Evolutionary conservation across 2,888 invertebrate species (phyloP), one percentile per base, ranked within the genome.

Genomic region (Perdita meconis): DNA sequence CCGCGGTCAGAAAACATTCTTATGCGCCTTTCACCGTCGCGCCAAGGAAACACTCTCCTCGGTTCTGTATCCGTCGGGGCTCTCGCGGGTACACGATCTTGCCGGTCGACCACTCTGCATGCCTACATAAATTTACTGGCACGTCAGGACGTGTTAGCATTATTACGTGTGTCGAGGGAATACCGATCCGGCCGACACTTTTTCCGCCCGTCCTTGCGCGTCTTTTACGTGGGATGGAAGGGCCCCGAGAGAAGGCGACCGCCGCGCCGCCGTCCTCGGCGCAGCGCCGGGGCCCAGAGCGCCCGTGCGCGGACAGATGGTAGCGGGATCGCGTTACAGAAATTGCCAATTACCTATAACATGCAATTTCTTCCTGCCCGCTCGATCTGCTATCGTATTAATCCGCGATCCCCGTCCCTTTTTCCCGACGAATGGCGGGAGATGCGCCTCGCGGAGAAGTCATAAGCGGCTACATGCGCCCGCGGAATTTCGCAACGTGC

Each of bases 291-390:
- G 56, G 24, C 16, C n/a, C 60, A 47, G 47, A 51, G 61, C 63
- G 6, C 77, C 71, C 70, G 68, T 55, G 68, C 82, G 83, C 82
- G 81, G 84, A 85, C 83, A 82, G 86, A 85, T 86, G 82, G 86
- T 83, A 86, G 84, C 83, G 81, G 80, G 82, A 86, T 88, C 86
- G 84, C 84, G 87, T 88, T 89, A 86, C 87, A 89, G 87, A 89
- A 89, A 90, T 90, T 90, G 88, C 89, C 89, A 89, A 89, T 90
- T 90, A 90, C 85, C 85, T 81, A 82, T 87, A 90, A 90, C 89
- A 87, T 88, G 89, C 86, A 89, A 89, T 89, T 89, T 88, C 85
- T 80, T 53, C 64, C 72, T 81, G 75, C 70, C 76, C 64, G 78
- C 73, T 76, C 74, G 80, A 75, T 81, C 82, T 77, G 71, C 83